These are phyloP conservation scores for Trachythela sp. DNA, from an alignment of 64 coral and sea anemone species.

Conservation along the genomic window DNA sequence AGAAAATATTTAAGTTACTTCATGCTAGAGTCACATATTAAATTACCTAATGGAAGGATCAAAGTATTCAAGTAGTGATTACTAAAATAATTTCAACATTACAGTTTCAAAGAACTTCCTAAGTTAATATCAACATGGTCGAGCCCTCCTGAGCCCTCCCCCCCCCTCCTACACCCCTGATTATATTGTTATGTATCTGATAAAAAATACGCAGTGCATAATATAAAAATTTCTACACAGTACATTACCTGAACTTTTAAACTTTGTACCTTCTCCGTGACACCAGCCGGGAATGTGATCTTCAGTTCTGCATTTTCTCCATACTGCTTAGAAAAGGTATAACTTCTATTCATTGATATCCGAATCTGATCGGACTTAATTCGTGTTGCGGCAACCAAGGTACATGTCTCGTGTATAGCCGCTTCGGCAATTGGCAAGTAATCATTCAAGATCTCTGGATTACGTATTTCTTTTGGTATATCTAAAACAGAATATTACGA, in stretches of 20 bases:
- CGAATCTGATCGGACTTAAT: neutral
- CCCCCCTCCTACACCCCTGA: too few species aligned
- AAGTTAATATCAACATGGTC: too few species aligned
- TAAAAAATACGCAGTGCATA: too few species aligned
- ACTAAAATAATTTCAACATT: too few species aligned
- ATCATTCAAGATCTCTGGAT: neutral
- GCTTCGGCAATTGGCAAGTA: neutral
- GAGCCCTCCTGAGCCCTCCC: too few species aligned
- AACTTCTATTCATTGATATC: neutral
- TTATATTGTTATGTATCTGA: too few species aligned
- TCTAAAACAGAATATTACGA: neutral
- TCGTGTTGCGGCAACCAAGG: neutral
- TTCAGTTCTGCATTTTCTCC: neutral
- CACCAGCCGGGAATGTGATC: neutral
- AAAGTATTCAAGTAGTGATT: too few species aligned
- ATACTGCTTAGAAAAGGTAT: neutral
- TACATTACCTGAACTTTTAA: neutral
- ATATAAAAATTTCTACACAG: too few species aligned
- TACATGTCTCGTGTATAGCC: neutral
- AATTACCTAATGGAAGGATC: too few species aligned
- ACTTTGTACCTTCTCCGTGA: neutral
- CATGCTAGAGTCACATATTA: too few species aligned
- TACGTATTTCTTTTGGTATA: neutral
- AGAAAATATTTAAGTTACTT: too few species aligned
- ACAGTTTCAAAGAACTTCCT: too few species aligned